Evolutionary conservation across 2,113 vertebrate species (phyloP).

Genomic region (Connochaetes taurinus): DNA sequence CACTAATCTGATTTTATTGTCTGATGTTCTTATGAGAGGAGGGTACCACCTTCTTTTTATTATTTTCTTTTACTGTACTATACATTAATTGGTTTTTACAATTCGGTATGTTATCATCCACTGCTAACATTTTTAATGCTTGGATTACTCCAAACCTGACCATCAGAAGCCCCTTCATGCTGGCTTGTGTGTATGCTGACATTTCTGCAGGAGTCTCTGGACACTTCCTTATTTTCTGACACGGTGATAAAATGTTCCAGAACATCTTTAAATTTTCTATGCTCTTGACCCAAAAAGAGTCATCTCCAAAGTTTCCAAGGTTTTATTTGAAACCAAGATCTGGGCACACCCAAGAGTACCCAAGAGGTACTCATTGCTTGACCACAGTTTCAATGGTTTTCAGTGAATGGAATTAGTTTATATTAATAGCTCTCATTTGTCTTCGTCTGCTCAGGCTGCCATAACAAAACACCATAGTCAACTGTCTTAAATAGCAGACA

Average conservation of each 20-base stretch:
- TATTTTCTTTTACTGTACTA: not conserved
- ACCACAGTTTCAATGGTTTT: not conserved
- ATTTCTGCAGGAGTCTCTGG: not conserved
- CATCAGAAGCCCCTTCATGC: not conserved
- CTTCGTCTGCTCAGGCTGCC: not conserved
- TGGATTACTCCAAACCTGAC: not conserved
- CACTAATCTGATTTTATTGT: not conserved
- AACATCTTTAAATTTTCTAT: not conserved
- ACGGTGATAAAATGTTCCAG: not conserved
- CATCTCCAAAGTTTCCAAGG: not conserved
- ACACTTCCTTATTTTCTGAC: not conserved
- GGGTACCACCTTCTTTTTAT: not conserved
- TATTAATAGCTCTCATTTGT: not conserved
- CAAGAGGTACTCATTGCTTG: not conserved
- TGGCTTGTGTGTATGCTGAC: not conserved
- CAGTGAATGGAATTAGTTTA: not conserved
- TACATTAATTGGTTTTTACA: not conserved
- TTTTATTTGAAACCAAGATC: not conserved
- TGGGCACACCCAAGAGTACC: not conserved
- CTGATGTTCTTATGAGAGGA: not conserved
- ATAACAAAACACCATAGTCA: not conserved
- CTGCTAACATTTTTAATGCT: not conserved
- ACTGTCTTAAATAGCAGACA: not conserved
- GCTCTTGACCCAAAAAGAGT: not conserved
- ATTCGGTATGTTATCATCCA: not conserved